phyloP scores from a whole-genome alignment of 2,797 vertebrate genomes.

The Tarsius wallacei region DNA sequence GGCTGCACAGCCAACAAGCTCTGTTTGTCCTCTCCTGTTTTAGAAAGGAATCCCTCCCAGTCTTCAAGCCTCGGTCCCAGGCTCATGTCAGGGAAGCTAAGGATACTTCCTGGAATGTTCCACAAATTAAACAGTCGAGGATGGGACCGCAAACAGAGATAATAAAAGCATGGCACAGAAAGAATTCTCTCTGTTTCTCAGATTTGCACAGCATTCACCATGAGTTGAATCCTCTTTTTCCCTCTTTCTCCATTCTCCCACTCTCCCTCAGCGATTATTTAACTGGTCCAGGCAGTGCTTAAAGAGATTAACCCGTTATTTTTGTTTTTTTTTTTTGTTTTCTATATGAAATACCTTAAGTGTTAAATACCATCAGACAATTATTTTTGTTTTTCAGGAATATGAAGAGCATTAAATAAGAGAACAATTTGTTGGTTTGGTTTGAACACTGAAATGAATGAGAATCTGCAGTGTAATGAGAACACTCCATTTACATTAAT shows the following conservation, averaged over 20 bases:
- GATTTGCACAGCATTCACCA: neutral
- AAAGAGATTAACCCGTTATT: neutral
- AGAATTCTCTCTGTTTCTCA: neutral
- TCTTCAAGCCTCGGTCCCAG: neutral
- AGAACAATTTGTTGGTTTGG: neutral
- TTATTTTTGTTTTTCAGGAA: constrained; percentile 40
- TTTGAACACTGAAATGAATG: constrained; percentile 10
- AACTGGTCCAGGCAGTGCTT: neutral
- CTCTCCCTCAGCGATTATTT: neutral
- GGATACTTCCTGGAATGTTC: constrained; percentile 80
- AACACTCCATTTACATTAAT: neutral
- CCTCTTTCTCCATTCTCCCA: neutral
- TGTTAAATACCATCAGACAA: neutral
- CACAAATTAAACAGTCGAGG: constrained; percentile 67
- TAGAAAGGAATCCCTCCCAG: constrained; percentile 2
- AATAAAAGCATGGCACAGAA: neutral
- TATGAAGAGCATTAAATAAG: constrained; percentile 45
- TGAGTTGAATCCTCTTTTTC: neutral
- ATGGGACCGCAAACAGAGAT: accelerated
- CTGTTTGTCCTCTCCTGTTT: neutral
- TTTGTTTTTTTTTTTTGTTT: neutral
- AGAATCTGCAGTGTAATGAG: constrained; percentile 32
- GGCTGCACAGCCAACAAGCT: neutral
- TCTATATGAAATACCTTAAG: constrained; percentile 17
- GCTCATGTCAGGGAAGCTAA: constrained; percentile 26